phyloP scores from a whole-genome alignment of 2,888 invertebrate species.

The Fabriciana adippe region DNA sequence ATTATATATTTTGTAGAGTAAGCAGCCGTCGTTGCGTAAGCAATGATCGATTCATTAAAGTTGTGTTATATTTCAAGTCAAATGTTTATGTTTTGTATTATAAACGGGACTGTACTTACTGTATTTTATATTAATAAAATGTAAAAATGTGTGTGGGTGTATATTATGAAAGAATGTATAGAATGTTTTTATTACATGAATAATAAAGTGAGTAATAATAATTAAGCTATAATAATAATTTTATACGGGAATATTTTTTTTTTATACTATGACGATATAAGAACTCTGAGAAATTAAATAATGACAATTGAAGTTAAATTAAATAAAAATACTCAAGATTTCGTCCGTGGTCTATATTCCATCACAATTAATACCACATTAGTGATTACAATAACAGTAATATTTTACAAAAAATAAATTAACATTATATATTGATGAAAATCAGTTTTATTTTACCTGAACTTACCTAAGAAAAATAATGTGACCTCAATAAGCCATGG shows the following conservation, averaged over 20 bases:
- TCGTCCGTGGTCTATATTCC: constrained; percentile 61
- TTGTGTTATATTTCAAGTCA: constrained; percentile 54
- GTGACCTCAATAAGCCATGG: background rate
- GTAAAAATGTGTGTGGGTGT: constrained; percentile 47
- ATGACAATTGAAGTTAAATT: constrained; percentile 20
- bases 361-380: constrained; percentile 78
- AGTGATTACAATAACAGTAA: constrained; percentile 69
- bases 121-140: constrained; percentile 55
- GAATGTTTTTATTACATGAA: constrained; percentile 50
- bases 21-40: constrained; percentile 26
- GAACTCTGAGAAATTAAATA: constrained; percentile 17
- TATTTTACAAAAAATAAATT: constrained; percentile 73
- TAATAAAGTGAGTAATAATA: constrained; percentile 48
- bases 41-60: constrained; percentile 23
- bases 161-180: constrained; percentile 52
- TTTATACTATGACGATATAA: constrained; percentile 30
- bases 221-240: constrained; percentile 55
- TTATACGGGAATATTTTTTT: constrained; percentile 41
- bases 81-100: constrained; percentile 69
- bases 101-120: constrained; percentile 74
- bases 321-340: constrained; percentile 40
- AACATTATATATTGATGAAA: constrained; percentile 57
- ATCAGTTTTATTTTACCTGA: constrained; percentile 45
- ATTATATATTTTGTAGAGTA: constrained; percentile 29
- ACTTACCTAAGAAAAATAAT: too few species aligned